Evolutionary conservation across 1,140 invertebrate genomes (phyloP), one percentile per base, ranked within the genome.

Genomic region (Mactra quadrangularis): DNA sequence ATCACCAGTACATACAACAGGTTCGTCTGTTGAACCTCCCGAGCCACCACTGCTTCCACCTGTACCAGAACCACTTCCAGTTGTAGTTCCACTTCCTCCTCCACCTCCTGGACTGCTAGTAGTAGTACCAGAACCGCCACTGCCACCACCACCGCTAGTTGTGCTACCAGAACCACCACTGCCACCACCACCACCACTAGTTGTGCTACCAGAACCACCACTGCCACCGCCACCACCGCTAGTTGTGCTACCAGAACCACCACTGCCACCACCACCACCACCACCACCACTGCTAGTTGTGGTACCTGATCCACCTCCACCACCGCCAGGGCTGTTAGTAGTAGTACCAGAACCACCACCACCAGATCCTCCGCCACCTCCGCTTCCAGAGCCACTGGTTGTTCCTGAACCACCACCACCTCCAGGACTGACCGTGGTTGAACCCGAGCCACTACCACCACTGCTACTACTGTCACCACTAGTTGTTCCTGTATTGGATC

Each of bases 1-100:
- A 45, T 81, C 77, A 45, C 77, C 77, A 29, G 77, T 70, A 31
- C 50, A 50, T 15, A 17, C 29, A 64, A 35, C 27, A 31, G n/a
- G 60, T 33, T 35, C 27, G 33, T n/a, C 25, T 22, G 25, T 15
- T 13, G 55, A n/a, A 0, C n/a, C 55, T 1, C 15, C 15, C 15
- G 2, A 13, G 25, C 55, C 55, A 13, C 15, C 15, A n/a, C 55
- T 22, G 0, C 15, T 22, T 4, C 55, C 55, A 29, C 55, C 55
- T 6, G 55, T 6, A 22, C 25, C 27, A 25, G 45, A 3, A 6
- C 11, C 17, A 2, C 9, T 53, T 6, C 45, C 50, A 15, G 45
- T 13, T 6, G 3, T 31, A 7, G 6, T 27, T 9, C 45, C 47
- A 17, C 47, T 27, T 9, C 25, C 27, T 7, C 41, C n/a, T 27